Evolutionary conservation across 2,888 invertebrate genomes (phyloP).

Genomic region (Morinoia aosen): DNA sequence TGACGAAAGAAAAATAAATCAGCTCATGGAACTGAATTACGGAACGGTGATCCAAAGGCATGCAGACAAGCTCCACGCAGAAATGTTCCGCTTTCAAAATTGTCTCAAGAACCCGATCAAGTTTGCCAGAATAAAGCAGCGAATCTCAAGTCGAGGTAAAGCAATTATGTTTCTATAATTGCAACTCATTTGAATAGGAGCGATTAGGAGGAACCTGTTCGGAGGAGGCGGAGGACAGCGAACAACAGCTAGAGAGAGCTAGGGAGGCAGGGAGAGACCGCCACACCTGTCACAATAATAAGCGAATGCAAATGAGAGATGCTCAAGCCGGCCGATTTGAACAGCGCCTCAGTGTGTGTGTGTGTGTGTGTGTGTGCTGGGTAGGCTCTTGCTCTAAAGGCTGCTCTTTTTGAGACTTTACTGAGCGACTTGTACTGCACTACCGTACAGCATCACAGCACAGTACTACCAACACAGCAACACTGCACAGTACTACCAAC

Average conservation of each 20-base stretch:
- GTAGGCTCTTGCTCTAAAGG: not conserved
- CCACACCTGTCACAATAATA: constrained; percentile 45
- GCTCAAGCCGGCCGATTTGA: not conserved
- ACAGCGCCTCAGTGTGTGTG: not conserved
- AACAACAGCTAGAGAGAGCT: constrained; percentile 13
- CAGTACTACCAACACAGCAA: not conserved
- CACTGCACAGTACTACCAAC: too few relatives aligned
- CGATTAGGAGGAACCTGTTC: constrained; percentile 51
- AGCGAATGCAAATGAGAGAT: constrained; percentile 48
- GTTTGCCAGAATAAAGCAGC: not conserved
- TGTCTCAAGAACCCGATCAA: constrained; percentile 25
- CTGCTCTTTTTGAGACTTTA: not conserved
- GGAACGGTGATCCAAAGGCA: not conserved
- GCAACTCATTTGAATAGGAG: constrained; percentile 51
- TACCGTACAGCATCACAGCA: not conserved
- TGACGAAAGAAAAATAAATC: not conserved
- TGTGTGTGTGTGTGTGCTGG: not conserved
- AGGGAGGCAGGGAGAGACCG: constrained; percentile 49
- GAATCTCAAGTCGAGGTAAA: constrained; percentile 46
- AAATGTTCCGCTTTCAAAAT: not conserved
- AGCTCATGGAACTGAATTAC: not conserved
- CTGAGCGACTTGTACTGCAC: not conserved
- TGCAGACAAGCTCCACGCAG: not conserved
- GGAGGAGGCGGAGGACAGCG: constrained; percentile 6
- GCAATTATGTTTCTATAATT: constrained; percentile 51